Percentiles rank a stretch among this genome's conserved stretches.
Evolutionary conservation across 2,113 vertebrate genomes (phyloP).

Genomic region (Platycercus adscitus): DNA sequence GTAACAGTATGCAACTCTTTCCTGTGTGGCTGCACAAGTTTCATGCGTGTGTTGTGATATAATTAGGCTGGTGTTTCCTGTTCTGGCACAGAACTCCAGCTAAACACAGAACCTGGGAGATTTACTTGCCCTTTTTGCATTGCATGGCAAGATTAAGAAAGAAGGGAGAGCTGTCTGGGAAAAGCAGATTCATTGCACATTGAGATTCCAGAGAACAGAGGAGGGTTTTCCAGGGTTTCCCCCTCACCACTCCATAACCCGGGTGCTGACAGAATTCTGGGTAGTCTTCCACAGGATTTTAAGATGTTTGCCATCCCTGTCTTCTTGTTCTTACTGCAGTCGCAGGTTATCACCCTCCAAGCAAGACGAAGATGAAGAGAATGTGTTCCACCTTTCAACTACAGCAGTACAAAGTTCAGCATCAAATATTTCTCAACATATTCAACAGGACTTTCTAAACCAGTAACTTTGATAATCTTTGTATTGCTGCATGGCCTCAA

Average conservation of each 20-base stretch:
- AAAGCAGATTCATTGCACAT: neutral
- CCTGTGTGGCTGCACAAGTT: neutral
- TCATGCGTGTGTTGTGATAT: neutral
- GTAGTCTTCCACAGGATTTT: neutral
- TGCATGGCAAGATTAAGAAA: neutral
- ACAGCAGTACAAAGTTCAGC: neutral
- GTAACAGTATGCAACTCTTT: neutral
- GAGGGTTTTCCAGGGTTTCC: neutral
- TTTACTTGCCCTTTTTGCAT: neutral
- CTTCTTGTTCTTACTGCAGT: neutral
- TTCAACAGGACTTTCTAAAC: neutral
- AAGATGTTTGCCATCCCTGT: neutral
- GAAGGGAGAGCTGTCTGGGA: neutral
- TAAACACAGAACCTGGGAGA: neutral
- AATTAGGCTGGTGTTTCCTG: neutral
- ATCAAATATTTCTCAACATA: neutral
- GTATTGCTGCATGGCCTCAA: neutral
- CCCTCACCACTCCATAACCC: neutral
- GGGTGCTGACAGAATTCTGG: neutral
- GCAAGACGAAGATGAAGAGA: neutral
- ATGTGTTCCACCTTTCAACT: neutral
- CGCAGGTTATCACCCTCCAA: neutral
- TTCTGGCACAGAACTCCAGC: neutral
- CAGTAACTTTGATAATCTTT: neutral
- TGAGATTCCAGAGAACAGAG: neutral